Evolutionary conservation across 2,113 vertebrate species (phyloP), one percentile per base, ranked within the genome.

Genomic region (Ammodramus savannarum): DNA sequence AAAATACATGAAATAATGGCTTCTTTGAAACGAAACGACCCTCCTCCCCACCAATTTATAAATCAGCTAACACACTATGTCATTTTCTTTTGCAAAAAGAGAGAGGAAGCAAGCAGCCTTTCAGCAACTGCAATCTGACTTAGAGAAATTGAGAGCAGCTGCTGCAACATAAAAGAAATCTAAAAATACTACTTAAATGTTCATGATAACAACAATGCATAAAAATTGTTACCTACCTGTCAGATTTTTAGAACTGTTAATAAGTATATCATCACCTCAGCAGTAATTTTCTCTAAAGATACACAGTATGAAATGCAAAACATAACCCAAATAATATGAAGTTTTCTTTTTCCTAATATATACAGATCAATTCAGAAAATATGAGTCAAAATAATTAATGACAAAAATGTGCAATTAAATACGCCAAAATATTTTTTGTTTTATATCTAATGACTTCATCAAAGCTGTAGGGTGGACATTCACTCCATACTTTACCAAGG

Each of bases 111-210:
- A 89, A 92, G 78, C 57, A 95, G 85, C 79, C 79, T 95, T 94
- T 91, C 87, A 96, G 72, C 14, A 36, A 72, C 65, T 81, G 83
- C 67, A 95, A 43, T 94, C 51, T 90, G 75, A 88, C 85, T 94
- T 92, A 31, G 48, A 85, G 68, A 95, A 94, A 96, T 51, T 73
- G 49, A 92, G 90, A 96, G 68, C 77, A 95, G 89, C 91, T 96
- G 95, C 88, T 95, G 78, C 85, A 96, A 73, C 72, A 96, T 93
- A 95, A 97, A 97, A 89, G 93, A 92, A 92, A 84, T 36, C 95
- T 95, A 97, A 97, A 97, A 97, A 93, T 96, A 96, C 72, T 92
- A 84, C 77, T 75, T 82, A 96, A 95, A 94, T 93, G 84, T 95
- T 96, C 51, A 1, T 1, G 4, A 67, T 74, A 94, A 87, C 87